Conservation (phyloP, 2,888 invertebrate genomes). For the Caenorhabditis wallacei region DNA sequence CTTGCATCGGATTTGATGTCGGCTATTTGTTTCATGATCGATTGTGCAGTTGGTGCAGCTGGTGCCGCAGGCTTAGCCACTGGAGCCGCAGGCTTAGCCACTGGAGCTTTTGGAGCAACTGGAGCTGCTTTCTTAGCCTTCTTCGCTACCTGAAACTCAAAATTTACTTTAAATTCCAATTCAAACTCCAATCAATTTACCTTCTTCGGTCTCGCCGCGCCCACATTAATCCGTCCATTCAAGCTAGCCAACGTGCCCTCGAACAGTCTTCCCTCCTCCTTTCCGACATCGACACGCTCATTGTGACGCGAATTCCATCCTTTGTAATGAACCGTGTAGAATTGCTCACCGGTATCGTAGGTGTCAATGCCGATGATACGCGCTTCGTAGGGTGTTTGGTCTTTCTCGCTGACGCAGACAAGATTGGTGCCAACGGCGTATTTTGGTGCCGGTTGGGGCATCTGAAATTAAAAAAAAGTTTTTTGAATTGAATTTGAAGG, state of each 20-base stretch:
- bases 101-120: background rate
- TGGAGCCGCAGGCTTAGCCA: background rate
- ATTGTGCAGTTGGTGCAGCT: background rate
- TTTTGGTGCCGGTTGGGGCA: background rate
- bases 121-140: no score
- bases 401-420: background rate
- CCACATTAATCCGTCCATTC: no score
- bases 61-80: background rate
- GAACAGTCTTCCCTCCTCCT: background rate
- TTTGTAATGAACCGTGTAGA: background rate
- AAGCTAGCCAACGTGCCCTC: background rate
- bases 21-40: background rate
- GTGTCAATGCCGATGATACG: no score
- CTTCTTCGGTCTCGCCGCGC: no score
- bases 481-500: no score
- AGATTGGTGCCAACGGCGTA: background rate
- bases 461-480: no score
- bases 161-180: no score
- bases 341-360: background rate
- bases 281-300: background rate
- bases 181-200: no score
- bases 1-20: background rate
- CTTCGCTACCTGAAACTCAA: no score
- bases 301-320: background rate
- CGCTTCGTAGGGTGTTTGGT: background rate